These are phyloP conservation scores for Andrena marginata DNA, from an alignment of 2,888 invertebrate genomes.

Conservation along the genomic window DNA sequence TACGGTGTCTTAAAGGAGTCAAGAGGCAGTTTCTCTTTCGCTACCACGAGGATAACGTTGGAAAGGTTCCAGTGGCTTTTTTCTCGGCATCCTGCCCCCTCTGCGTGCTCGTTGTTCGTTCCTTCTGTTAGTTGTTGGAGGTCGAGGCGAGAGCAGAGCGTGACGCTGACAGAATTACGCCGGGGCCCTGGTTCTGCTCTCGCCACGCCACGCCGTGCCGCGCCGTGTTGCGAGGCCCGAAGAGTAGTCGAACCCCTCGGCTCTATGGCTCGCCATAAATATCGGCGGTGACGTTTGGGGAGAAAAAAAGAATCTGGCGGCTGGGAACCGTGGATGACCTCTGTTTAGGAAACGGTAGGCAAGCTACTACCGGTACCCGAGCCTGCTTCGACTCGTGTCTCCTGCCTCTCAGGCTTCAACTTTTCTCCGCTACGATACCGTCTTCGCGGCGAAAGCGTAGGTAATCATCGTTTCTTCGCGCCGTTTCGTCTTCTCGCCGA, in stretches of 20 bases:
- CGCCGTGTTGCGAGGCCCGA: constrained; percentile 47
- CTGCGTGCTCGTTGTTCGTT: constrained; percentile 1
- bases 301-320: constrained; percentile 74
- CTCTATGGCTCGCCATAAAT: constrained; percentile 83
- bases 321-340: constrained; percentile 76
- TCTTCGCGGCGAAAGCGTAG: not conserved
- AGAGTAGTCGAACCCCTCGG: constrained; percentile 61
- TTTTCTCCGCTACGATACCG: not conserved
- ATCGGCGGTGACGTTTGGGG: constrained; percentile 81
- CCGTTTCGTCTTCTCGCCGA: constrained; percentile 9
- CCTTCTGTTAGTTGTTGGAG: constrained; percentile 45
- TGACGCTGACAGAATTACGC: constrained; percentile 81
- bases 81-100: constrained; percentile 25
- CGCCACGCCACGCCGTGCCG: not conserved
- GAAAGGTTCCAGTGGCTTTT: constrained; percentile 64
- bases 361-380: constrained; percentile 60
- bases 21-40: constrained; percentile 40
- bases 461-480: not conserved
- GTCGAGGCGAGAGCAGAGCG: constrained; percentile 68
- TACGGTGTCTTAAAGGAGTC: constrained; percentile 35
- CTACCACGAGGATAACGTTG: constrained; percentile 45
- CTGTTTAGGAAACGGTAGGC: constrained; percentile 65
- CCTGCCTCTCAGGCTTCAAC: not conserved
- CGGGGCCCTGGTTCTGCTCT: constrained; percentile 67
- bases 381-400: constrained; percentile 16